Evolutionary conservation across 2,888 invertebrate genomes (phyloP).

Genomic region (Pseudeuparius sepicola): DNA sequence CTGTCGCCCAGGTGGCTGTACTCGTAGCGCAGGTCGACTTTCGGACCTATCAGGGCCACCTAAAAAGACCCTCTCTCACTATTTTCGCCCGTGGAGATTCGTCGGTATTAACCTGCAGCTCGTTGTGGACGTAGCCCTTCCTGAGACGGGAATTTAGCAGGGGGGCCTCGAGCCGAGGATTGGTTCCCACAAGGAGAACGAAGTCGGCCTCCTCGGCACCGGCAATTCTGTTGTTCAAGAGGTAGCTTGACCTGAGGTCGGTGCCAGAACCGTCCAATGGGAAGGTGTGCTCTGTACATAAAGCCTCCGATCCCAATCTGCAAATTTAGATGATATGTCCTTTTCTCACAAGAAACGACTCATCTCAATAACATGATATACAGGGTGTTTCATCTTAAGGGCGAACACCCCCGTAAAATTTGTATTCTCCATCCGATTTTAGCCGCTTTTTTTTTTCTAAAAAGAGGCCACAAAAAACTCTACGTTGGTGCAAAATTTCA

Average conservation of each 20-base stretch:
- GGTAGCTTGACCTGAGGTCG: conserved; percentile 83
- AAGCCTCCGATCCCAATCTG: conserved; percentile 71
- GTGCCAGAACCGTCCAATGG: conserved; percentile 71
- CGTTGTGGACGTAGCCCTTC: conserved; percentile 92
- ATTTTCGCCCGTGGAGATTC: no score
- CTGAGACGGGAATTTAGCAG: conserved; percentile 90
- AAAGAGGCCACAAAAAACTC: no score
- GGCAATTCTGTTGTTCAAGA: conserved; percentile 83
- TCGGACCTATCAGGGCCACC: conserved; percentile 79
- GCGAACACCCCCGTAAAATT: no score
- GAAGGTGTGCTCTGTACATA: conserved; percentile 88
- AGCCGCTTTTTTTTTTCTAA: no score
- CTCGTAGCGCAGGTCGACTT: conserved; percentile 87
- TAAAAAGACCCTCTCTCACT: no score
- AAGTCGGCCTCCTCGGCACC: conserved; percentile 90
- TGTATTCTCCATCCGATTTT: no score
- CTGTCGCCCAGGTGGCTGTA: conserved; percentile 85
- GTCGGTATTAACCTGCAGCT: conserved; percentile 50
- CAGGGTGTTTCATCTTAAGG: no score
- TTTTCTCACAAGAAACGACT: no score
- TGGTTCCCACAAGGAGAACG: conserved; percentile 88
- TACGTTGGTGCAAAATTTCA: no score
- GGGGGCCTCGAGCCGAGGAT: conserved; percentile 95
- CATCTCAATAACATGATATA: no score
- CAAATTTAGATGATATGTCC: no score